A percentile compares a stretch with the other conserved stretches of the same genome.
Conservation (phyloP, 2,113 vertebrate genomes). For the Sinocyclocheilus grahami region DNA sequence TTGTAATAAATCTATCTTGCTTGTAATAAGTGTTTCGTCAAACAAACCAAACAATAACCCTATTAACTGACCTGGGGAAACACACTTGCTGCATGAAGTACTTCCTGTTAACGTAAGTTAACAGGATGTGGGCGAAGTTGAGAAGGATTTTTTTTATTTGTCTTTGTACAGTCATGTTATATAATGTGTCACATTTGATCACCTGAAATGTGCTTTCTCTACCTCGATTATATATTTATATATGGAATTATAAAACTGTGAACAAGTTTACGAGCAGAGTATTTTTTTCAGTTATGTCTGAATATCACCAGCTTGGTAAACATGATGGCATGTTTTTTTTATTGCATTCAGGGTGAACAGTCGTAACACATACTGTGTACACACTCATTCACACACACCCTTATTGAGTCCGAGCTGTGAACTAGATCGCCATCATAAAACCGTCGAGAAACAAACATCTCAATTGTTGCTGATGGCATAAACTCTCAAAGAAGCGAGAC, state of each 20-base stretch:
- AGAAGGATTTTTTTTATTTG: neutral
- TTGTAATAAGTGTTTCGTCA: neutral
- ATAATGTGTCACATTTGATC: slow-evolving; percentile 54
- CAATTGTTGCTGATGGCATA: slow-evolving; percentile 1
- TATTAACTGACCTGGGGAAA: neutral
- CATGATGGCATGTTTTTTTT: neutral
- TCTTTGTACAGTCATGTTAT: neutral
- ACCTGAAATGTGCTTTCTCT: slow-evolving; percentile 68
- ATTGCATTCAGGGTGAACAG: too few species aligned
- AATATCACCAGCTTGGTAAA: neutral
- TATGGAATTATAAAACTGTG: slow-evolving; percentile 10
- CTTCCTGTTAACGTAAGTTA: neutral
- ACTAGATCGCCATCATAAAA: slow-evolving; percentile 18
- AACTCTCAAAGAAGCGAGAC: neutral
- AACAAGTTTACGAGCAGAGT: neutral
- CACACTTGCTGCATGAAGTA: neutral
- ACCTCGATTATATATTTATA: slow-evolving; percentile 67
- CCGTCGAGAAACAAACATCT: neutral
- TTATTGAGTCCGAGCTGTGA: neutral
- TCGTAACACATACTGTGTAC: too few species aligned
- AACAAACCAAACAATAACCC: neutral
- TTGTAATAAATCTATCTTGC: neutral
- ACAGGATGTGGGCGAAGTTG: slow-evolving; percentile 43
- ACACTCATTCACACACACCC: slow-evolving; percentile 10
- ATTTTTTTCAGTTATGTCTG: neutral